Evolutionary conservation across 2,797 vertebrate species (phyloP), one percentile per base, ranked within the genome.

Genomic region (Hypotaenidia philippensis): DNA sequence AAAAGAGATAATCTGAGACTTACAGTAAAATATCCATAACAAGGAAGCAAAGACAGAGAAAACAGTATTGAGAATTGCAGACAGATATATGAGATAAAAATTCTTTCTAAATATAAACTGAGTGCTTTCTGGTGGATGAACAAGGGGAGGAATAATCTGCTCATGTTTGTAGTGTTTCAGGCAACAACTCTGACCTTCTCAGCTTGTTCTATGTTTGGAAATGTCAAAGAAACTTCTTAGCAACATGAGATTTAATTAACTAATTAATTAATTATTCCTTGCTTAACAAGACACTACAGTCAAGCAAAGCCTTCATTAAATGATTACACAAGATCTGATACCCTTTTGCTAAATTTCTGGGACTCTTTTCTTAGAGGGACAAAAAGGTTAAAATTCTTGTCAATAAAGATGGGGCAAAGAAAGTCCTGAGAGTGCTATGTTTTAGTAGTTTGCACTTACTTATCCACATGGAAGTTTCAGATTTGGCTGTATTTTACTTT

Each of bases 341-440:
- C 7, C 6, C 31, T 76, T 76, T 89, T 68, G 6, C 4, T 69
- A 66, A 45, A 44, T 75, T 92, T 84, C n/a, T 34, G 83, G 19
- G 27, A 29, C 41, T 75, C 15, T 81, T 76, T 79, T 75, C 52
- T 36, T 44, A 44, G 34, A 25, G 25, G 55, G 25, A 69, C 9
- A 76, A 76, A 83, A 90, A 83, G 36, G 7, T 75, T 87, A 78
- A 87, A 79, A 77, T 81, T 69, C 69, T 78, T 94, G n/a, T 25
- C 92, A 90, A 90, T 3, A 85, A 72, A 82, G 22, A 76, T 26
- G 15, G 22, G 19, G 7, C 20, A 59, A 85, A 76, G 41, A 64
- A 88, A 59, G 25, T 31, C 32, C 31, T 74, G 29, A 29, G 36
- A 81, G 64, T 57, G 36, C 11, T 64, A 1, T 38, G 40, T 71